Percentiles rank a stretch among this genome's conserved stretches.
These are phyloP conservation scores for Reticulitermes speratus DNA, from an alignment of 1,140 invertebrate genomes.

Conservation along the genomic window DNA sequence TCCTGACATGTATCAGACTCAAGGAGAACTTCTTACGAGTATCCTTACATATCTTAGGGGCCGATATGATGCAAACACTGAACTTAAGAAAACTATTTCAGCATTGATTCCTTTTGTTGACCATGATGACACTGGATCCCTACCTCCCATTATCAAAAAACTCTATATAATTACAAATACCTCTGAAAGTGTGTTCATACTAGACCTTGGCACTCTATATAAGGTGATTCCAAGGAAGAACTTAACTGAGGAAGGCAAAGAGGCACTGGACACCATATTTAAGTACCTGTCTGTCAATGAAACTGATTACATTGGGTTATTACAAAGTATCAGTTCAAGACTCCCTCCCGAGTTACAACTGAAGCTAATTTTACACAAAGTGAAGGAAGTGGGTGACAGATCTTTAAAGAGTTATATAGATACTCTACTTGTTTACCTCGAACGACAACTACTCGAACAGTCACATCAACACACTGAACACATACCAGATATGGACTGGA, in stretches of 20 bases:
- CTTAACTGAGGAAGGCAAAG: neutral
- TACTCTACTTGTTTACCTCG: neutral
- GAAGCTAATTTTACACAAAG: neutral
- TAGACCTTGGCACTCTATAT: conserved; percentile 14
- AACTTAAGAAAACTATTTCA: neutral
- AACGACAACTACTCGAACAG: neutral
- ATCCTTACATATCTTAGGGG: neutral
- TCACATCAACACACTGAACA: neutral
- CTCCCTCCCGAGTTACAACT: neutral
- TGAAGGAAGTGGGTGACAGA: neutral
- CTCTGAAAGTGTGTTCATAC: neutral
- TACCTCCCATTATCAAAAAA: conserved; percentile 2
- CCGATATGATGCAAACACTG: neutral
- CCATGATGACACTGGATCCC: neutral
- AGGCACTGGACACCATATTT: neutral
- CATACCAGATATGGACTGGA: conserved; percentile 17
- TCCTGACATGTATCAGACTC: neutral
- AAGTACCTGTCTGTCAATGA: neutral
- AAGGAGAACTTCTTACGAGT: neutral
- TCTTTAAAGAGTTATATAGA: neutral
- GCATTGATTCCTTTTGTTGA: neutral
- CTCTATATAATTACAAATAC: neutral
- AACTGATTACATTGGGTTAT: neutral
- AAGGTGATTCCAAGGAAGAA: conserved; percentile 20
- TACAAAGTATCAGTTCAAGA: conserved; percentile 12